These are phyloP conservation scores for Microcebus ravelobensis DNA, from an alignment of 2,113 vertebrate species.

Conservation along the genomic window DNA sequence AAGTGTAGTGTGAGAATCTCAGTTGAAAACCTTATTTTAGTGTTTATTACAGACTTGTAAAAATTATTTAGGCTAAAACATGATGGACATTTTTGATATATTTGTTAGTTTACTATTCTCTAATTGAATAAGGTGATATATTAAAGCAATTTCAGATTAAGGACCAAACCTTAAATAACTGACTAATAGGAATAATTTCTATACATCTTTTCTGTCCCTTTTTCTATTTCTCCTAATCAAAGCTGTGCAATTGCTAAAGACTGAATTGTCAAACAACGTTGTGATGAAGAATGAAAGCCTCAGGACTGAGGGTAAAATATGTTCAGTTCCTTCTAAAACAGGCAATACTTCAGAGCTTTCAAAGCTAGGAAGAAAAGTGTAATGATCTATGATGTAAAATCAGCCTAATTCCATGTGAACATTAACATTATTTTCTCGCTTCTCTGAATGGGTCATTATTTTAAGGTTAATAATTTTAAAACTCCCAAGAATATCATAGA, in stretches of 20 bases:
- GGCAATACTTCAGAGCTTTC: background rate
- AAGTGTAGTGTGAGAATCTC: background rate
- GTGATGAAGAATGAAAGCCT: background rate
- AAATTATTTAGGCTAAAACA: background rate
- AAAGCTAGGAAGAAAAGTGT: background rate
- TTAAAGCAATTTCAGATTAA: background rate
- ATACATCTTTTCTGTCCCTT: background rate
- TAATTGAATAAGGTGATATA: background rate
- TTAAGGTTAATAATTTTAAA: constrained; percentile 44
- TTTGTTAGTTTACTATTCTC: constrained; percentile 4
- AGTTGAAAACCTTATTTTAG: background rate
- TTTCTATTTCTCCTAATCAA: background rate
- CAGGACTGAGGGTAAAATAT: background rate
- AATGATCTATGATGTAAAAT: constrained; percentile 20
- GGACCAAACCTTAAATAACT: background rate
- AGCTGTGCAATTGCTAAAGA: background rate
- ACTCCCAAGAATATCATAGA: background rate
- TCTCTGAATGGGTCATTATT: background rate
- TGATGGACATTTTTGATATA: background rate
- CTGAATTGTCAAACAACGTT: background rate
- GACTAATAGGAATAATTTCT: background rate
- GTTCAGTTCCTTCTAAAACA: background rate
- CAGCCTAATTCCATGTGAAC: background rate
- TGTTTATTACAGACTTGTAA: background rate
- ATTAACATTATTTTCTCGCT: constrained; percentile 13